Evolutionary conservation across 2,888 invertebrate genomes (phyloP), one percentile per base, ranked within the genome.

Genomic region (Bellardia pandia): DNA sequence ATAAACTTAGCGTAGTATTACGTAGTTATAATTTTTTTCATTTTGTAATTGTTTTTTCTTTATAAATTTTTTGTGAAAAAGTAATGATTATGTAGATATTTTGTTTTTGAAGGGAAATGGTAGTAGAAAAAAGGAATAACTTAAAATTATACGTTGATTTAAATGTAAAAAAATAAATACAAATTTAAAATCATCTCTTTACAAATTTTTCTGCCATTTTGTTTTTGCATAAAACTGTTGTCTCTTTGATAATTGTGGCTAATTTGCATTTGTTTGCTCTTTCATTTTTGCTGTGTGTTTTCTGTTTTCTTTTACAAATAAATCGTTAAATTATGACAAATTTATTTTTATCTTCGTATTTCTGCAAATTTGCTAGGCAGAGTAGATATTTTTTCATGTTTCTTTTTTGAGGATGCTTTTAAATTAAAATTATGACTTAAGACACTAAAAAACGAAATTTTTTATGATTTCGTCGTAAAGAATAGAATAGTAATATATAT

Each of bases 1-100:
- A 87, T 78, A 85, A 85, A 87, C 85, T 87, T 87, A 87, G 85
- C 87, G 87, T 87, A 87, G 87, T 87, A 78, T 82, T 87, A 87
- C 87, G 85, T 87, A 87, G 80, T 60, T 75, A 56, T 80, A 53
- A 23, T 42, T 68, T 30, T 58, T 37, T 37, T 37, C 37, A 40
- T 33, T 23, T 56, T 81, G 66, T 45, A 37, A 37, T 37, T 37
- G 37, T 37, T 4, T 76, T 64, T 60, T 42, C 37, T 62, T 71
- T 30, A 58, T 14, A 45, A 9, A 30, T 40, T 45, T 66, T 64
- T 51, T 33, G 51, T 64, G 58, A 64, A 75, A 69, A 69, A 64
- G 48, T 69, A 62, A 69, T 75, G 85, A 69, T 79, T 75, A 79
- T 75, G 85, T 62, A 69, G 80, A 37, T 58, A 8, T 69, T 58